phyloP scores from a whole-genome alignment of 2,113 vertebrate species.

The Bubo blakistoni region DNA sequence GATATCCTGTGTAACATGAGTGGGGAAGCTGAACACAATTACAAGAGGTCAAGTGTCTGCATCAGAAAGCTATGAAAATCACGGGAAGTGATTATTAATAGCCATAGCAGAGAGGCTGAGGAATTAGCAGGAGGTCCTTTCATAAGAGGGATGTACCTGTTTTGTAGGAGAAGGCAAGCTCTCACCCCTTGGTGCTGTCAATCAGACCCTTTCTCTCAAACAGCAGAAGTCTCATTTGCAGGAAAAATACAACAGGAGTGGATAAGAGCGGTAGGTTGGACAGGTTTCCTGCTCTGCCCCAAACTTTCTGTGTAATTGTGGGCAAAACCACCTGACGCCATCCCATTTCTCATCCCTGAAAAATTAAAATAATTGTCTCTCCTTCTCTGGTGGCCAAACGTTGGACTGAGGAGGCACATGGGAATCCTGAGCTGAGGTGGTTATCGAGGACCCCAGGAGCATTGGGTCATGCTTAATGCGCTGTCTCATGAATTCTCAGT shows the following conservation, averaged over 20 bases:
- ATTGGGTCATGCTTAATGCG: not conserved
- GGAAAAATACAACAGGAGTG: not conserved
- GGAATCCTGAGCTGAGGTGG: not conserved
- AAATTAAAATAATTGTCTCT: not conserved
- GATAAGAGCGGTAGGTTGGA: not conserved
- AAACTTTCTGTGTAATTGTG: not conserved
- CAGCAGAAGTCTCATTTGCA: not conserved
- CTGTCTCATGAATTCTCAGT: not conserved
- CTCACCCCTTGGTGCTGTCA: conserved; percentile 6
- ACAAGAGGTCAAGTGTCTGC: not conserved
- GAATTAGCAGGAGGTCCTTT: conserved; percentile 12
- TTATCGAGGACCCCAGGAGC: not conserved
- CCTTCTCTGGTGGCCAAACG: not conserved
- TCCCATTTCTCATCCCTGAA: not conserved
- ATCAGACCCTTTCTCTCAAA: not conserved
- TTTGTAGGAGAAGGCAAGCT: not conserved
- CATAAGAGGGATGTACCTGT: not conserved
- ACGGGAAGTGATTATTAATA: conserved; percentile 39
- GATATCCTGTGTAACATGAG: conserved; percentile 22
- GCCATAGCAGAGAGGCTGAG: not conserved
- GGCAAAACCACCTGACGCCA: not conserved
- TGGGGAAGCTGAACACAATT: not conserved
- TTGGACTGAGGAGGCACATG: rapidly evolving
- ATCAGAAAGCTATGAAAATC: conserved; percentile 27
- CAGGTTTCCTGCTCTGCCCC: not conserved